Evolutionary conservation across 2,888 invertebrate species (phyloP).

Genomic region (Amaurobius ferox): DNA sequence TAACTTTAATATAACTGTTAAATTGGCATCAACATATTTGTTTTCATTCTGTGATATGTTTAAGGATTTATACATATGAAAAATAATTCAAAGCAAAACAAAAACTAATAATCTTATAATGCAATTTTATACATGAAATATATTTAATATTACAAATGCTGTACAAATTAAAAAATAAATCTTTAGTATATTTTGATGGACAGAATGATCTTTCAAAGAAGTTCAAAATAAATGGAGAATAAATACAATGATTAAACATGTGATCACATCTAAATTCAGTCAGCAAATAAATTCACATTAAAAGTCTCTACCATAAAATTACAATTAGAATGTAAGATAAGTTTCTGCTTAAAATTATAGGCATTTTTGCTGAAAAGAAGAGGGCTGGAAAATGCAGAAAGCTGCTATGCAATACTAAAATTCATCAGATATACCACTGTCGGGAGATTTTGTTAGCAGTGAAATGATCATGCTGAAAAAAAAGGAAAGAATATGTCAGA

Average conservation of each 20-base stretch:
- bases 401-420: conserved; percentile 20
- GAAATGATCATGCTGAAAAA: conserved; percentile 71
- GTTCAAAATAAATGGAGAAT: conserved; percentile 3
- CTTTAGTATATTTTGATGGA: not conserved
- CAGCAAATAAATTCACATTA: not conserved
- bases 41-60: too few relatives aligned
- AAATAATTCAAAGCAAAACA: too few relatives aligned
- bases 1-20: too few relatives aligned
- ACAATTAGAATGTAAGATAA: not conserved
- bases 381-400: not conserved
- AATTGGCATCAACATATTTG: too few relatives aligned
- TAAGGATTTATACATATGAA: too few relatives aligned
- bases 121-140: not conserved
- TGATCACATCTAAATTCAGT: not conserved
- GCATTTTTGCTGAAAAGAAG: not conserved
- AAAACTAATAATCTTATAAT: too few relatives aligned
- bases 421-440: conserved; percentile 24
- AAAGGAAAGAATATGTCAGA: not conserved
- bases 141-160: conserved; percentile 17
- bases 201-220: not conserved
- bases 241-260: not conserved
- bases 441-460: conserved; percentile 62
- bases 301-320: not conserved
- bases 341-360: not conserved
- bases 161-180: conserved; percentile 14